phyloP scores from a whole-genome alignment of 2,113 vertebrate genomes.

The Ophiodon elongatus region DNA sequence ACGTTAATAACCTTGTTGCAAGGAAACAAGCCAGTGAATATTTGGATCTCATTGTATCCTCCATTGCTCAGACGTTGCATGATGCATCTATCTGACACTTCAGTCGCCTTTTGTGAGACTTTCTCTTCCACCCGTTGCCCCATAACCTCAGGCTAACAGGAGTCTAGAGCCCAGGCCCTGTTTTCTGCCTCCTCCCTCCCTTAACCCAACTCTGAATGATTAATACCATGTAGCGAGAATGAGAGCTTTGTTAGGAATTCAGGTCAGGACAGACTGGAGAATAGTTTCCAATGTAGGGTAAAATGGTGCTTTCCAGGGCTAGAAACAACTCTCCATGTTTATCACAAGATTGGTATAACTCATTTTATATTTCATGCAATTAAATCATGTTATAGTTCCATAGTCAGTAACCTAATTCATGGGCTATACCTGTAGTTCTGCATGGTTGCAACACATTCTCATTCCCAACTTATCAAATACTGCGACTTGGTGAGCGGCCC shows the following conservation, averaged over 20 bases:
- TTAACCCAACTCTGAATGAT: conserved; percentile 64
- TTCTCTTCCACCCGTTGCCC: conserved; percentile 33
- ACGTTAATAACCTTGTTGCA: background rate
- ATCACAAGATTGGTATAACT: background rate
- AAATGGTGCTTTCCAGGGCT: conserved; percentile 27
- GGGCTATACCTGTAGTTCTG: background rate
- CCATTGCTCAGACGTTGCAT: background rate
- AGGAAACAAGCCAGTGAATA: background rate
- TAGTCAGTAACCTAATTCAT: background rate
- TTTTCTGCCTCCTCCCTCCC: conserved; percentile 23
- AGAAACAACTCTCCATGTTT: conserved; percentile 1
- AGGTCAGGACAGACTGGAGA: conserved; percentile 56
- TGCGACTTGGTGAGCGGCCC: background rate
- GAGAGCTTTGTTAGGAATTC: conserved; percentile 58
- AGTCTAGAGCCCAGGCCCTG: conserved; percentile 7
- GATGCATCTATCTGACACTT: conserved; percentile 22
- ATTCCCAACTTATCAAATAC: too few relatives aligned
- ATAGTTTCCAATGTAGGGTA: conserved; percentile 23
- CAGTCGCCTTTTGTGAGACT: background rate
- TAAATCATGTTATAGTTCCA: background rate
- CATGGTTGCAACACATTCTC: background rate
- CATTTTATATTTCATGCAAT: background rate
- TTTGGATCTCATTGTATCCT: conserved; percentile 19
- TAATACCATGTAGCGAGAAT: conserved; percentile 56
- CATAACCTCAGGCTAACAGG: conserved; percentile 48